Evolutionary conservation across 2,888 invertebrate species (phyloP).

Genomic region (Ommatoiulus sabulosus): DNA sequence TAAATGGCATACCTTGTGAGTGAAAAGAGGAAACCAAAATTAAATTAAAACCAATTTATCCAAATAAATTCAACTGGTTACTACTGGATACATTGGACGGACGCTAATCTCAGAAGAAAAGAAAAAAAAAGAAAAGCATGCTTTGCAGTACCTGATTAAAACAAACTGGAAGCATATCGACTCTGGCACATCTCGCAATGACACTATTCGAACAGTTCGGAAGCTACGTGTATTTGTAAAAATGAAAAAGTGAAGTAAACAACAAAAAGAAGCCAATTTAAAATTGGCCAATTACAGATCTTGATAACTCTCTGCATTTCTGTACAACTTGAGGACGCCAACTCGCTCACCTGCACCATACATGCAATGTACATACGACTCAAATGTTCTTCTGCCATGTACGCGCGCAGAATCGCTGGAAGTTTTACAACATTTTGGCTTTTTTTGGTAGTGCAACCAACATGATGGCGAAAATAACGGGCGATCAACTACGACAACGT

Average conservation of each 20-base stretch:
- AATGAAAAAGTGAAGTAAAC: conserved; percentile 23
- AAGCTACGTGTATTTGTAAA: not conserved
- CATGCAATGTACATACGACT: not conserved
- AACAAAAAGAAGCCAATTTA: not conserved
- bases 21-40: conserved; percentile 25
- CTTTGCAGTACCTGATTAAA: not conserved
- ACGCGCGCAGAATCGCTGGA: conserved; percentile 14
- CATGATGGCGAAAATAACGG: conserved; percentile 42
- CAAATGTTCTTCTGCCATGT: not conserved
- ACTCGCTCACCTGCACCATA: not conserved
- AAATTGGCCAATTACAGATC: not conserved
- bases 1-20: not conserved
- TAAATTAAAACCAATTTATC: conserved; percentile 6
- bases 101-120: not conserved
- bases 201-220: conserved; percentile 18
- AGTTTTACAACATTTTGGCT: conserved; percentile 53
- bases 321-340: not conserved
- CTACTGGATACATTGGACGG: conserved; percentile 26
- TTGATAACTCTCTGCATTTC: not conserved
- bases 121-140: not conserved
- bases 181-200: conserved; percentile 30
- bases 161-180: conserved; percentile 47
- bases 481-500: conserved; percentile 38
- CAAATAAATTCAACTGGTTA: not conserved
- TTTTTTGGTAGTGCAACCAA: conserved; percentile 37